Conservation (phyloP, 2,888 invertebrate genomes). For the Cryptocephalus moraei region DNA sequence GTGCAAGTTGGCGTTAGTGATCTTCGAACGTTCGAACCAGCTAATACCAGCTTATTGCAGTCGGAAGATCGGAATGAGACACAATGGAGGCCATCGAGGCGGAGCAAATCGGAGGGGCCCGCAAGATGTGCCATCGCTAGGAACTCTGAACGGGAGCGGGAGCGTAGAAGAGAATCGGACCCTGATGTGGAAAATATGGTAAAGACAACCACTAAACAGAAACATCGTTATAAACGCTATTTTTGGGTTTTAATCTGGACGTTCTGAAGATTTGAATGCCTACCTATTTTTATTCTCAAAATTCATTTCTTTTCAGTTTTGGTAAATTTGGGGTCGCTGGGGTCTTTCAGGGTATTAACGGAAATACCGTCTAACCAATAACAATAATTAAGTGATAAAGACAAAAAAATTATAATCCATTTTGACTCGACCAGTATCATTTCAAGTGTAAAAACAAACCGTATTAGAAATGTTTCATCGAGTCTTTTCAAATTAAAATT, state of each 20-base stretch:
- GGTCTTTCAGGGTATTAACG: too few relatives aligned
- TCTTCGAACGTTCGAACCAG: background rate
- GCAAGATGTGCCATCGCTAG: slow-evolving; percentile 32
- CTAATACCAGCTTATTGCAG: slow-evolving; percentile 39
- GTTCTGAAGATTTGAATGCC: too few relatives aligned
- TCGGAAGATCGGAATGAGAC: slow-evolving; percentile 56
- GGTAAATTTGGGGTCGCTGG: too few relatives aligned
- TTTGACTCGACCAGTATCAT: too few relatives aligned
- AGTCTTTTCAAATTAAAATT: too few relatives aligned
- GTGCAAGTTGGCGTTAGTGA: background rate
- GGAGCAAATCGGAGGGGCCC: slow-evolving; percentile 73
- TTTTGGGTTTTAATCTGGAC: slow-evolving; percentile 2
- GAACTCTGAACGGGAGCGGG: slow-evolving; percentile 29
- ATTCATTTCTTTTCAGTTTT: too few relatives aligned
- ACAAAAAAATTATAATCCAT: too few relatives aligned
- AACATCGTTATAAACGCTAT: slow-evolving; percentile 2
- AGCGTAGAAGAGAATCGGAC: slow-evolving; percentile 37
- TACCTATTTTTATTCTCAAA: too few relatives aligned
- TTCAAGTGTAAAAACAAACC: too few relatives aligned
- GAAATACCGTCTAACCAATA: too few relatives aligned
- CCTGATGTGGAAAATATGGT: slow-evolving; percentile 37
- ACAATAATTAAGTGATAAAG: too few relatives aligned
- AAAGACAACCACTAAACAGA: slow-evolving; percentile 13
- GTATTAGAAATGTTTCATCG: too few relatives aligned
- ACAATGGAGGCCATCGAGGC: slow-evolving; percentile 52